Evolutionary conservation across 1,140 invertebrate genomes (phyloP).

Genomic region (Hydropsyche tenuis): DNA sequence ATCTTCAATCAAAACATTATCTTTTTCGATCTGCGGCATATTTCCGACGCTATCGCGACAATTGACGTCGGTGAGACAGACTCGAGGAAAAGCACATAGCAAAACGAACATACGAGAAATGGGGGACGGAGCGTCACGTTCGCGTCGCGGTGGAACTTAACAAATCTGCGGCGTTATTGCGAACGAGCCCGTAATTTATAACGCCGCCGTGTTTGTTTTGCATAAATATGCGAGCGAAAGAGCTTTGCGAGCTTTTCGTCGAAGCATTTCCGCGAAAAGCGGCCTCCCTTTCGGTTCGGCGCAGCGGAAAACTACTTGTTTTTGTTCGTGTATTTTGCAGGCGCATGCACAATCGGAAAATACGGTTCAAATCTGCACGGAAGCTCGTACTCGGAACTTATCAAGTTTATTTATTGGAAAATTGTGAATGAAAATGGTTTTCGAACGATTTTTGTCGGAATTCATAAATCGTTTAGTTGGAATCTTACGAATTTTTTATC

Average conservation of each 20-base stretch:
- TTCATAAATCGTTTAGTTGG: no score
- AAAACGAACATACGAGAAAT: no score
- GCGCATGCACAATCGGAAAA: no score
- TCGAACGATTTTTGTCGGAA: no score
- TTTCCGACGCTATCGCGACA: background rate
- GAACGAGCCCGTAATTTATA: slow-evolving; percentile 47
- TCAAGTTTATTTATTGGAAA: no score
- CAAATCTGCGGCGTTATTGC: slow-evolving; percentile 48
- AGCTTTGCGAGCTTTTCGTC: slow-evolving; percentile 33
- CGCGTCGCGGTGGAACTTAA: slow-evolving; percentile 38
- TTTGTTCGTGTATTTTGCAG: no score
- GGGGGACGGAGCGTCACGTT: background rate
- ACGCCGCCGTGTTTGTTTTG: slow-evolving; percentile 47
- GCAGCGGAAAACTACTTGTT: background rate
- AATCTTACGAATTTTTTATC: no score
- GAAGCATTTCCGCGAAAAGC: background rate
- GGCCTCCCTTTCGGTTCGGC: background rate
- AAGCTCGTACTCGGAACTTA: no score
- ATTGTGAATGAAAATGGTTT: no score
- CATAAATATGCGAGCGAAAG: slow-evolving; percentile 44
- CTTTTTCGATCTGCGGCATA: slow-evolving; percentile 12
- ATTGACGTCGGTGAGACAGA: background rate
- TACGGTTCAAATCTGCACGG: no score
- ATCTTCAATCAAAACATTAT: no score
- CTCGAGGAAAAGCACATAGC: no score